Conservation (phyloP, 1,140 invertebrate species). For the Lanistes nyassanus region DNA sequence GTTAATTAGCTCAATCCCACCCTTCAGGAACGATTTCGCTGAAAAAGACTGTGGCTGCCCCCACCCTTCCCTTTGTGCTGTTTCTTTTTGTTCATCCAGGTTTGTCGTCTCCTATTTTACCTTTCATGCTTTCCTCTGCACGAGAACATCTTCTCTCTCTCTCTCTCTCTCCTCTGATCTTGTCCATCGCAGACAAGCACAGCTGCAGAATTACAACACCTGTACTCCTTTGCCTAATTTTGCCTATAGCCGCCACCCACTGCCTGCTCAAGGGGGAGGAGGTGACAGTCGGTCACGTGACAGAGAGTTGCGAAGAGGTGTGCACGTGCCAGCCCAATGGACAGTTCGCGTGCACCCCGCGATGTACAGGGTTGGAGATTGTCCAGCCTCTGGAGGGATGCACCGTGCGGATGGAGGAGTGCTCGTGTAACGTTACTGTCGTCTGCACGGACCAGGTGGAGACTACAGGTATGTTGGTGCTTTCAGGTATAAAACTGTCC, state of each 20-base stretch:
- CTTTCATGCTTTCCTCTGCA: background rate
- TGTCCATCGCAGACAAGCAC: no score
- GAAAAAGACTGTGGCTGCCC: no score
- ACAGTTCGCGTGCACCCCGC: conserved; percentile 22
- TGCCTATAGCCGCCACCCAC: conserved; percentile 20
- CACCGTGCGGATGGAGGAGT: conserved; percentile 11
- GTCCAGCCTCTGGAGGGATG: conserved; percentile 26
- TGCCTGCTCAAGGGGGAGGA: conserved; percentile 26
- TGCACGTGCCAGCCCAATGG: conserved; percentile 33
- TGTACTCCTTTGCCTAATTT: background rate
- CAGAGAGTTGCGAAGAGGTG: conserved; percentile 32
- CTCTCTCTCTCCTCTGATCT: background rate
- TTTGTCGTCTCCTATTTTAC: background rate
- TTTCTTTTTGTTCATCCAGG: background rate
- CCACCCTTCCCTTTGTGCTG: background rate
- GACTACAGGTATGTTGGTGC: background rate
- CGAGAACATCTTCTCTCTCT: background rate
- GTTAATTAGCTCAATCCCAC: no score
- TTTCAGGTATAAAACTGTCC: background rate
- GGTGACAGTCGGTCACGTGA: conserved; percentile 29
- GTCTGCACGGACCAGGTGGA: conserved; percentile 15
- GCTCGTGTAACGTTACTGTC: conserved; percentile 22
- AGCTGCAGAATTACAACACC: no score
- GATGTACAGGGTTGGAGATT: conserved; percentile 20
- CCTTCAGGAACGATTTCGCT: no score